Percentiles rank a stretch among this genome's conserved stretches.
These are phyloP conservation scores for Malaclemys terrapin DNA, from an alignment of 2,113 vertebrate species.

Conservation along the genomic window DNA sequence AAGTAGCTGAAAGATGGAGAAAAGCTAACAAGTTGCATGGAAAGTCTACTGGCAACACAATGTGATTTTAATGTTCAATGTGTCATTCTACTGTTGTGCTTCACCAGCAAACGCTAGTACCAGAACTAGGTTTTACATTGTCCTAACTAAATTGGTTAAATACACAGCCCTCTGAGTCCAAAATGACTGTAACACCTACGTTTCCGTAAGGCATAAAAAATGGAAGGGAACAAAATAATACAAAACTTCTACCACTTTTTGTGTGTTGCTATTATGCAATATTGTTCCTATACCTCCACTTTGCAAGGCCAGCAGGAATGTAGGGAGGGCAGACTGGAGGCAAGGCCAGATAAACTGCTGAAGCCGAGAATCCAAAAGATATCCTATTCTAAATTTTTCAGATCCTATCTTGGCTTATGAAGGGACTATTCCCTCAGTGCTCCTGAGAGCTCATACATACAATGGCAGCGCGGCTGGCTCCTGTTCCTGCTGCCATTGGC, in stretches of 20 bases:
- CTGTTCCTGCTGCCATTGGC: not conserved
- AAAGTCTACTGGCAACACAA: not conserved
- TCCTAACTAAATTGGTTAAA: not conserved
- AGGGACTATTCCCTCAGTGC: not conserved
- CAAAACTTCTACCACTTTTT: not conserved
- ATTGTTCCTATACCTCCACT: not conserved
- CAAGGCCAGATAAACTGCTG: not conserved
- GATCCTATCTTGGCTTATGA: not conserved
- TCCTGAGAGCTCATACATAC: not conserved
- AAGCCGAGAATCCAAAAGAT: not conserved
- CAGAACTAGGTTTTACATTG: not conserved
- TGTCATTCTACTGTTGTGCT: not conserved
- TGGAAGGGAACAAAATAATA: not conserved
- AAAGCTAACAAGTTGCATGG: not conserved
- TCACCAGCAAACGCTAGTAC: not conserved
- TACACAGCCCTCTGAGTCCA: not conserved
- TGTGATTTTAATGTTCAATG: not conserved
- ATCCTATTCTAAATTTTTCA: not conserved
- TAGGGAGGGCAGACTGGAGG: not conserved
- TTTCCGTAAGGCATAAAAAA: not conserved
- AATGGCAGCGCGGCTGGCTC: not conserved
- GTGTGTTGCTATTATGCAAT: not conserved
- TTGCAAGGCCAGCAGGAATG: not conserved
- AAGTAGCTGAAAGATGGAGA: not conserved
- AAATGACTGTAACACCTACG: not conserved